A percentile compares a stretch with the other conserved stretches of the same genome.
These are phyloP conservation scores for Poeciliopsis retropinna DNA, from an alignment of 2,113 vertebrate species.

Conservation along the genomic window DNA sequence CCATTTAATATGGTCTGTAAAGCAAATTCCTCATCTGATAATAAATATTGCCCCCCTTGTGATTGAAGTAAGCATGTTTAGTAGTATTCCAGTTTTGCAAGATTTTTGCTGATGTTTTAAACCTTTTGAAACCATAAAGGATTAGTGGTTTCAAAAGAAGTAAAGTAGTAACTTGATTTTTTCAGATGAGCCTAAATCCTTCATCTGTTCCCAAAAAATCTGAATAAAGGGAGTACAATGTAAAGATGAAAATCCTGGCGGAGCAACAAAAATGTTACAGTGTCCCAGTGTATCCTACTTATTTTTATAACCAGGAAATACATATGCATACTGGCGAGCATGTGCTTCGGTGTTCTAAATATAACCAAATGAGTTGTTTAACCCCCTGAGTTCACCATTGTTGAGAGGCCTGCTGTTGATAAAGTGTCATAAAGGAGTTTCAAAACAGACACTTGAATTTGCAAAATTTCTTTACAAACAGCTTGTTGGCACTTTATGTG, in stretches of 20 bases:
- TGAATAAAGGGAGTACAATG: background rate
- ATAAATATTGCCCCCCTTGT: background rate
- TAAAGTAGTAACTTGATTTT: no score
- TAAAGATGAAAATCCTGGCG: background rate
- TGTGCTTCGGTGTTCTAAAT: background rate
- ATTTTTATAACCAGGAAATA: background rate
- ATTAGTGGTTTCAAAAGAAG: no score
- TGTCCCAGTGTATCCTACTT: background rate
- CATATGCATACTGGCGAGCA: background rate
- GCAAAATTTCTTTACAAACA: conserved; percentile 25
- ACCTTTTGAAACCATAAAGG: background rate
- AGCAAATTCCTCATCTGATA: background rate
- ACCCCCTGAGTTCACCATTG: background rate
- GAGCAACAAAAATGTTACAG: background rate
- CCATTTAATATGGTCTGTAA: background rate
- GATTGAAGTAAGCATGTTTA: no score
- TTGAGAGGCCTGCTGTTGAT: conserved; percentile 15
- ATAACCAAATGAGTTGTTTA: conserved; percentile 17
- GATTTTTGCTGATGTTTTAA: background rate
- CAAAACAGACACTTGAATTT: conserved; percentile 16
- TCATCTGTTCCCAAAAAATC: no score
- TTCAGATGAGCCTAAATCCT: no score
- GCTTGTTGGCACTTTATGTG: conserved; percentile 31
- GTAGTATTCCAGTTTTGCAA: background rate
- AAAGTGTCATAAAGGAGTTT: conserved; percentile 8